phyloP scores from a whole-genome alignment of 2,888 invertebrate genomes.

The Scrobipalpa atriplicella region DNA sequence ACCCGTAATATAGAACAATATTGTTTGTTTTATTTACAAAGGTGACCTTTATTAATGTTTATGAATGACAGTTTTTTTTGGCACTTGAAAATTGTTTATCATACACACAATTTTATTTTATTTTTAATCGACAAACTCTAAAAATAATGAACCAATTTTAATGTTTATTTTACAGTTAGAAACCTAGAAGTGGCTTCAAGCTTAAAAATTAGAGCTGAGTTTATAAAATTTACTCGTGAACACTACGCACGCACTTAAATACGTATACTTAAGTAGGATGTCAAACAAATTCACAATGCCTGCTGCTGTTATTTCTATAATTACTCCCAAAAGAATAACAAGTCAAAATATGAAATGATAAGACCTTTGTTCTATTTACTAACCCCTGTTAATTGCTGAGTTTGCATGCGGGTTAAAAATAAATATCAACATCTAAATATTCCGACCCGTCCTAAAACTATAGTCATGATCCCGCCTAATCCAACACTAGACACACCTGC shows the following conservation, averaged over 20 bases:
- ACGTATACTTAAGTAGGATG: too few species aligned
- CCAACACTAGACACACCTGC: conserved; percentile 40
- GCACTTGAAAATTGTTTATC: too few species aligned
- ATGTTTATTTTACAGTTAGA: too few species aligned
- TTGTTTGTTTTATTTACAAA: neutral
- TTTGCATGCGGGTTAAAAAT: conserved; percentile 10
- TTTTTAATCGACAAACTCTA: too few species aligned
- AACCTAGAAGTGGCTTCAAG: too few species aligned
- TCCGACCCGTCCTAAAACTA: conserved; percentile 19
- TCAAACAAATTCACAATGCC: too few species aligned
- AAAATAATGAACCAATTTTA: too few species aligned
- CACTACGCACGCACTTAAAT: too few species aligned
- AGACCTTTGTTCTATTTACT: neutral
- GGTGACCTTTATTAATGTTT: neutral
- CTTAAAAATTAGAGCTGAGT: too few species aligned
- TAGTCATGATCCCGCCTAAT: conserved; percentile 22
- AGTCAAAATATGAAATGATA: neutral
- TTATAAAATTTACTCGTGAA: too few species aligned
- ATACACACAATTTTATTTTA: too few species aligned
- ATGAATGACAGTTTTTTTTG: too few species aligned
- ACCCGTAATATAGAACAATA: neutral
- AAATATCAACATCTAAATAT: conserved; percentile 14
- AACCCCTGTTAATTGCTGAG: conserved; percentile 5
- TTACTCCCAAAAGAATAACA: neutral
- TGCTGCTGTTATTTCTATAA: neutral